Percentiles rank a stretch among this genome's conserved stretches.
Conservation (phyloP, 2,797 vertebrate genomes). For the Capromys pilorides region DNA sequence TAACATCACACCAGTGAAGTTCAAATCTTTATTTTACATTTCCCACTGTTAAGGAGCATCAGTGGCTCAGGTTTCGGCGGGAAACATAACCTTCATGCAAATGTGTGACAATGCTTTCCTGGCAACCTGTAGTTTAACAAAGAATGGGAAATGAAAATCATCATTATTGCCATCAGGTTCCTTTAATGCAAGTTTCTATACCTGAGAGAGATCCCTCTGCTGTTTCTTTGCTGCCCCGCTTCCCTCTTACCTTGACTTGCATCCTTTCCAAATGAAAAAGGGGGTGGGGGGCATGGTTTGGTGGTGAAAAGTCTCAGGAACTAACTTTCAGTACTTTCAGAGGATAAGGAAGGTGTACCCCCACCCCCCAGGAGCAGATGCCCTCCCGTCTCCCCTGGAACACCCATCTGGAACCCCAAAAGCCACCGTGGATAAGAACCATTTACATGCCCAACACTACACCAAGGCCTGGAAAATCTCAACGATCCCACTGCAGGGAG, state of each 20-base stretch:
- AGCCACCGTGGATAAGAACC: not conserved
- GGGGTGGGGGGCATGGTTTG: not conserved
- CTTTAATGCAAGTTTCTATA: constrained; percentile 58
- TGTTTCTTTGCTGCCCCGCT: not conserved
- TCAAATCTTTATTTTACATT: not conserved
- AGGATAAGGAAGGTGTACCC: not conserved
- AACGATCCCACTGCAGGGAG: not conserved
- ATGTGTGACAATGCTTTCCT: constrained; percentile 51
- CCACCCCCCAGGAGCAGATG: not conserved
- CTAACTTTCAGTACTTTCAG: not conserved
- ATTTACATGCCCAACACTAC: not conserved
- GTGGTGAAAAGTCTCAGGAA: constrained; percentile 3
- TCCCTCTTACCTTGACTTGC: not conserved
- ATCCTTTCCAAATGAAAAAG: not conserved
- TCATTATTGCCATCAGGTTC: constrained; percentile 55
- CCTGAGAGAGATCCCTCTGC: constrained; percentile 28
- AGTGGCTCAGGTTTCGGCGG: constrained; percentile 29
- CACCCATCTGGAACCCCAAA: not conserved
- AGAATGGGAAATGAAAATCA: constrained; percentile 75
- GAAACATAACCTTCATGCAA: constrained; percentile 54
- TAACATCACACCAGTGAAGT: not conserved
- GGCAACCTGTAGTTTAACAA: constrained; percentile 51
- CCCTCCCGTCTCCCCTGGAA: not conserved
- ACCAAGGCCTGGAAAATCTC: constrained; percentile 3
- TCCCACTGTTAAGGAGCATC: not conserved